phyloP scores from a whole-genome alignment of 1,140 invertebrate genomes.

The Nixonia krombeini region DNA sequence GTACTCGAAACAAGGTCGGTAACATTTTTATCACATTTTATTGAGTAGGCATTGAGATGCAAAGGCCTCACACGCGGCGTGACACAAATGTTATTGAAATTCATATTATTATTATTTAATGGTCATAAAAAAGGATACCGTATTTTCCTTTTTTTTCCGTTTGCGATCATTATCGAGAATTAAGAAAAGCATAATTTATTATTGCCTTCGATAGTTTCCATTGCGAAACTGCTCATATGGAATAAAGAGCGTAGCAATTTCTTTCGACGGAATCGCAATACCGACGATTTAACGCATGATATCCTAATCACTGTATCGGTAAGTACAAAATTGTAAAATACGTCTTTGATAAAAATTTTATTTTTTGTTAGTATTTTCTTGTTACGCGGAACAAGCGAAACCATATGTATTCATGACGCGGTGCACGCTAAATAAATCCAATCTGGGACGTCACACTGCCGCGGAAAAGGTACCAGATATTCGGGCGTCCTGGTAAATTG shows the following conservation, averaged over 20 bases:
- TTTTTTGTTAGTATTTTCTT: too few species aligned
- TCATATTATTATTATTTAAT: constrained; percentile 4
- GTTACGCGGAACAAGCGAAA: constrained; percentile 8
- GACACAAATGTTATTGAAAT: constrained; percentile 20
- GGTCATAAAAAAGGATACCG: constrained; percentile 23
- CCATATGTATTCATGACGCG: constrained; percentile 55
- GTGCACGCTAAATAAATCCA: constrained; percentile 49
- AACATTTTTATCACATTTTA: constrained; percentile 24
- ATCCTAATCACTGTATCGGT: too few species aligned
- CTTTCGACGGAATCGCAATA: too few species aligned
- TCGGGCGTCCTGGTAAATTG: constrained; percentile 49
- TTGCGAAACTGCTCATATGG: too few species aligned
- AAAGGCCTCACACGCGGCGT: constrained; percentile 29
- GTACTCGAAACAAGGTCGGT: constrained; percentile 36
- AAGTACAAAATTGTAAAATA: too few species aligned
- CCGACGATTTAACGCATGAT: too few species aligned
- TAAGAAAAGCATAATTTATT: too few species aligned
- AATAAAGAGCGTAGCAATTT: too few species aligned
- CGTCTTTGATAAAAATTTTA: too few species aligned
- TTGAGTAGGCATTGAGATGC: constrained; percentile 29
- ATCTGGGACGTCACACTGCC: constrained; percentile 24
- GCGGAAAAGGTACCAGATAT: constrained; percentile 51
- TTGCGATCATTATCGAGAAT: too few species aligned
- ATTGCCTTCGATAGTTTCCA: too few species aligned
- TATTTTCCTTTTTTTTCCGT: too few species aligned